Evolutionary conservation across 2,797 vertebrate genomes (phyloP).

Genomic region (Pterois miles): DNA sequence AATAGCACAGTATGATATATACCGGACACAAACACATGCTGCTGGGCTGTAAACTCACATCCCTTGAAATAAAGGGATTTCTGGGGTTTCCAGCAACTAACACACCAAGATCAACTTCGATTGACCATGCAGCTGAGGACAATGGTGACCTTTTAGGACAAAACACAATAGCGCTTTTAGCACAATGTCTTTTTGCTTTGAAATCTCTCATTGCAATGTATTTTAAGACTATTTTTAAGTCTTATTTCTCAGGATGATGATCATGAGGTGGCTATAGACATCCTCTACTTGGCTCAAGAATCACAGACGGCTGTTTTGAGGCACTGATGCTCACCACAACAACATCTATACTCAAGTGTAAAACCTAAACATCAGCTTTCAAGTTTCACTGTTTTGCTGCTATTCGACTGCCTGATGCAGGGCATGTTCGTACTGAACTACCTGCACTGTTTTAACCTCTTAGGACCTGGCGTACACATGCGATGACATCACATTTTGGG

Average conservation of each 20-base stretch:
- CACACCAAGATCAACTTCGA: neutral
- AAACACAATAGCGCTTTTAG: slow-evolving; percentile 1
- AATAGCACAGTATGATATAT: neutral
- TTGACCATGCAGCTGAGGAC: neutral
- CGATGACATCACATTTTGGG: too few species aligned
- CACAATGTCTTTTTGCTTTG: neutral
- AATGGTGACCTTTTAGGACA: neutral
- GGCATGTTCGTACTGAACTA: neutral
- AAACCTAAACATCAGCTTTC: neutral
- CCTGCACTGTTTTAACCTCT: neutral
- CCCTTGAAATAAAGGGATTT: neutral
- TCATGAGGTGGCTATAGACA: neutral
- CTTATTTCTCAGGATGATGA: neutral
- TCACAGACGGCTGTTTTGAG: neutral
- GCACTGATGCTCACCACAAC: neutral
- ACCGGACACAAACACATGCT: neutral
- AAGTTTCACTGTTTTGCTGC: neutral
- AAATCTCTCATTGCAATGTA: neutral
- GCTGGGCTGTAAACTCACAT: neutral
- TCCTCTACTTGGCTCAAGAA: neutral
- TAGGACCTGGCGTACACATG: too few species aligned
- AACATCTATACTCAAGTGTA: neutral
- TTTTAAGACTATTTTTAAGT: slow-evolving; percentile 1
- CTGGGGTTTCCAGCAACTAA: neutral
- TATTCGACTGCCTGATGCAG: neutral